Conservation (phyloP, 2,888 invertebrate species). For the Oxycera nigricornis region DNA sequence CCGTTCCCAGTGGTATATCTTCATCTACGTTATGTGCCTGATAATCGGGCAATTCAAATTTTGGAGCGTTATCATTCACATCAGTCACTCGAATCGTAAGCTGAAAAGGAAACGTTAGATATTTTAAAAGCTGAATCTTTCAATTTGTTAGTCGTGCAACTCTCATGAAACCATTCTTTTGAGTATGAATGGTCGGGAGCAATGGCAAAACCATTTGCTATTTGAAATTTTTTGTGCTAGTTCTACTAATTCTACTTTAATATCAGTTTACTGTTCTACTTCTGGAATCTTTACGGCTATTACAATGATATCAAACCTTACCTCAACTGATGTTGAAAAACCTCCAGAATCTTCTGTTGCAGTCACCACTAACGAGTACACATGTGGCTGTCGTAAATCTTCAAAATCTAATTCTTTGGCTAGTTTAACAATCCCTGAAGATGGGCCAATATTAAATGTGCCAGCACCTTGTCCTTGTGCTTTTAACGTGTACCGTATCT, state of each 20-base stretch:
- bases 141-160: too few species aligned
- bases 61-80: conserved; percentile 97
- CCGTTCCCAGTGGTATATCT: conserved; percentile 89
- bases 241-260: too few species aligned
- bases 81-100: conserved; percentile 93
- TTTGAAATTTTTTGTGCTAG: too few species aligned
- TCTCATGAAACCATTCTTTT: too few species aligned
- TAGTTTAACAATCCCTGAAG: conserved; percentile 93
- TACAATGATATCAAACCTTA: conserved; percentile 56
- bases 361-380: conserved; percentile 90
- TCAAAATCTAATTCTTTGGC: conserved; percentile 97
- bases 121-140: too few species aligned
- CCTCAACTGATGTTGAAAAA: conserved; percentile 93
- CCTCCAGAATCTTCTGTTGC: conserved; percentile 98
- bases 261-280: too few species aligned
- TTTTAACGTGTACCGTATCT: conserved; percentile 93
- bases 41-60: conserved; percentile 95
- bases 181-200: too few species aligned
- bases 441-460: conserved; percentile 93
- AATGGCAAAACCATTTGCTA: too few species aligned
- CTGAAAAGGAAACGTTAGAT: conserved; percentile 69
- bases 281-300: too few species aligned
- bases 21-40: conserved; percentile 96
- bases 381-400: conserved; percentile 91
- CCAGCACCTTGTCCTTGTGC: conserved; percentile 94